Base-by-base conservation (phyloP, 2,888 invertebrate genomes). In the Ichneumoninae sp. region DNA sequence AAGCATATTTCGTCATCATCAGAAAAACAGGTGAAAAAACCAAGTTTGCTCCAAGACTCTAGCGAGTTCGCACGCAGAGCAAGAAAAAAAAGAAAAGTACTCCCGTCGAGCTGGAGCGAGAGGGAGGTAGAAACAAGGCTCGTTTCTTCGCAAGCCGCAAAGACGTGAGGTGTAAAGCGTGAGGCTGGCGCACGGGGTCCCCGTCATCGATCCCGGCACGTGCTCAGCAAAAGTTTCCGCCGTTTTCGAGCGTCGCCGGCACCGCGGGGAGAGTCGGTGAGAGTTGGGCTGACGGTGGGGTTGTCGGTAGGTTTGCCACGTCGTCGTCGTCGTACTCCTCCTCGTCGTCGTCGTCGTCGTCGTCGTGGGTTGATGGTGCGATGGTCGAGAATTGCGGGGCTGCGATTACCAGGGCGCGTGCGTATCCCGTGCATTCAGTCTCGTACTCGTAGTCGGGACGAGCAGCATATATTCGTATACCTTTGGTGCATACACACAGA, bases 181-280 rank as follows among this genome's bases (percentile, higher is more conserved):
- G 78, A 75, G 54, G 69, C 68, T 36, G 76, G 82, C 72, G 84
- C 66, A 60, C 81, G 40, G 70, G 69, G 60, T 77, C 57, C 82
- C 84, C 80, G 83, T 85, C 76, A 86, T 86, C 79, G 83, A 85
- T 86, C 83, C 80, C 74, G 83, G 82, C 86, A 85, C 85, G 85
- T 86, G 85, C 82, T 85, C 85, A 62, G 80, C 78, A 77, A 80
- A 80, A 87, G 84, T 86, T 87, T 87, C 81, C 77, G 84, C 76
- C 80, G 84, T 85, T 85, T 82, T 82, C 79, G 79, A 82, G 71
- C 72, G 85, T 78, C 81, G 82, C 81, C 83, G 85, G 74, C 75
- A 79, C 83, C 76, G 83, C 44, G 71, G 71, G 62, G 78, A 65
- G 81, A 75, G 62, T 78, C 50, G 60, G 69, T 54, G 80, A 72